Percentiles rank a stretch among this genome's conserved stretches.
Conservation (phyloP, 1,140 invertebrate genomes). For the Lepidurus arcticus region DNA sequence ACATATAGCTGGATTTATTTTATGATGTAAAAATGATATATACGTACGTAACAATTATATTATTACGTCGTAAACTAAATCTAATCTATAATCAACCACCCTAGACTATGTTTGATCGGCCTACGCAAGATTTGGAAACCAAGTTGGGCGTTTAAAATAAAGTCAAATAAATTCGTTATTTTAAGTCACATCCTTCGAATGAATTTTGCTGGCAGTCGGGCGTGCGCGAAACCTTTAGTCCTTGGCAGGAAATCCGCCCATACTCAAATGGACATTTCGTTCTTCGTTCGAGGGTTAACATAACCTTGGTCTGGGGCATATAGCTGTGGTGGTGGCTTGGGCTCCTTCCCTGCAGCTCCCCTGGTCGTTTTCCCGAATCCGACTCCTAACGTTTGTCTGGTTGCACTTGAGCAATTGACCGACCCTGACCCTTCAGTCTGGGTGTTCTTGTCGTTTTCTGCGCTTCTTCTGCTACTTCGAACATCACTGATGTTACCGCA, state of each 20-base stretch:
- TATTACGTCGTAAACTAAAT: no score
- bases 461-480: background rate
- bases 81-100: no score
- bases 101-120: no score
- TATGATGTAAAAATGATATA: no score
- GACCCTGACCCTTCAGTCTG: conserved; percentile 11
- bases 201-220: background rate
- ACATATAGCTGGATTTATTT: no score
- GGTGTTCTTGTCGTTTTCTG: background rate
- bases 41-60: no score
- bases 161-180: background rate
- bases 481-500: background rate
- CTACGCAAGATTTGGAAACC: no score
- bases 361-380: background rate
- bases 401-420: conserved; percentile 13
- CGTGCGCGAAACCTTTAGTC: background rate
- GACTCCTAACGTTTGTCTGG: background rate
- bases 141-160: no score
- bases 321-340: background rate
- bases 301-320: background rate
- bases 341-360: background rate
- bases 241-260: conserved; percentile 16
- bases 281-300: background rate
- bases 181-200: background rate
- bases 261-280: conserved; percentile 11